Evolutionary conservation across 1,140 invertebrate species (phyloP).

Genomic region (Cryptotermes secundus): DNA sequence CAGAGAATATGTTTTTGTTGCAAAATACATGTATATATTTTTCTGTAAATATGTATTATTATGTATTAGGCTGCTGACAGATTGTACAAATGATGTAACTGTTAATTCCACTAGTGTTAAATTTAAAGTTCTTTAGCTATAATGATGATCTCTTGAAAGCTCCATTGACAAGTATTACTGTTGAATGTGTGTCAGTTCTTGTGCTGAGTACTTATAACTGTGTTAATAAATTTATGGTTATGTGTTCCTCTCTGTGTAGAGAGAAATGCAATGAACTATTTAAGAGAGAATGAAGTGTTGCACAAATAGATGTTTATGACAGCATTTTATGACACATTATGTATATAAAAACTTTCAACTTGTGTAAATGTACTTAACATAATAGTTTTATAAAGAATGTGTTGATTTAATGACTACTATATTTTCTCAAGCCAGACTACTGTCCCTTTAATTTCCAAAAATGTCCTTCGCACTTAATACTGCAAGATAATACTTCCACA

Average conservation of each 20-base stretch:
- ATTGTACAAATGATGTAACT: background rate
- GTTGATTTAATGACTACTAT: background rate
- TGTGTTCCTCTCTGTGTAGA: background rate
- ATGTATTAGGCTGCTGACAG: background rate
- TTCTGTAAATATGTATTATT: slow-evolving; percentile 19
- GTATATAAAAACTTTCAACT: background rate
- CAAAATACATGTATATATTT: slow-evolving; percentile 12
- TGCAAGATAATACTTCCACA: background rate
- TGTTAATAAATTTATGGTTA: background rate
- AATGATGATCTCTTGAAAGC: slow-evolving; percentile 12
- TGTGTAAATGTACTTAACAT: background rate
- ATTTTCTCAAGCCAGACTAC: background rate
- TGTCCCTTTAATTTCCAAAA: background rate
- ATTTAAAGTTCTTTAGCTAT: background rate
- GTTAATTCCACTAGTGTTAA: background rate
- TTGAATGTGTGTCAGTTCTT: background rate
- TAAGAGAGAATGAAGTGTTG: background rate
- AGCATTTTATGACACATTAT: slow-evolving; percentile 5
- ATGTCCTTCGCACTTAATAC: background rate
- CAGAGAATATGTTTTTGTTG: slow-evolving; percentile 1
- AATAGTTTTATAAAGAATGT: slow-evolving; percentile 14
- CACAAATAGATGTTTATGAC: slow-evolving; percentile 17
- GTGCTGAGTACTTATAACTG: background rate
- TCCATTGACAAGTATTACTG: slow-evolving; percentile 9
- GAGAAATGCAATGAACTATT: background rate